A percentile compares a stretch with the other conserved stretches of the same genome.
phyloP scores from a whole-genome alignment of 2,113 vertebrate genomes.

The Hippocampus mohnikei region DNA sequence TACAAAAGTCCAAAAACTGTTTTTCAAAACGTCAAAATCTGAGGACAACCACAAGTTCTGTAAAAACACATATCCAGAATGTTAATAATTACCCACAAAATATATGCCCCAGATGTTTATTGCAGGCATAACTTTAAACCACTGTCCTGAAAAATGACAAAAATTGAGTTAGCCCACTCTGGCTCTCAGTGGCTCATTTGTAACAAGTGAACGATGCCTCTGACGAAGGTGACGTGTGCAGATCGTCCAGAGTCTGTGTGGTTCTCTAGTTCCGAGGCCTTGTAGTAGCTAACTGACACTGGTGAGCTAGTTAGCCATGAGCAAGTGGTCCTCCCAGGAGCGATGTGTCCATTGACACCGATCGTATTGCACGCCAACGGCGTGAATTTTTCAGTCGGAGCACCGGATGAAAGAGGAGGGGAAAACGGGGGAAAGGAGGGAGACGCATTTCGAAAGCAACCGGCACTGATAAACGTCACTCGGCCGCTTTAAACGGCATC shows the following conservation, averaged over 20 bases:
- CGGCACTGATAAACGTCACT: slow-evolving; percentile 66
- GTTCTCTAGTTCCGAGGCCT: slow-evolving; percentile 51
- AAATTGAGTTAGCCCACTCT: background rate
- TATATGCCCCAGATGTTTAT: too few relatives aligned
- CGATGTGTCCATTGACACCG: background rate
- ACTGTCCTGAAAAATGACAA: background rate
- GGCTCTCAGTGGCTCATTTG: background rate
- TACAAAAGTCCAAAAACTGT: background rate
- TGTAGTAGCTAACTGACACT: slow-evolving; percentile 38
- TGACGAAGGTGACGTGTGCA: background rate
- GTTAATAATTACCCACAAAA: too few relatives aligned
- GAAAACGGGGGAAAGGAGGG: background rate
- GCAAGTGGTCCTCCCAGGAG: background rate
- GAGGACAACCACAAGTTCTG: background rate
- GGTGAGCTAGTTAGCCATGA: slow-evolving; percentile 5
- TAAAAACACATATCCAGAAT: too few relatives aligned
- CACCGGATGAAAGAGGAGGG: slow-evolving; percentile 33
- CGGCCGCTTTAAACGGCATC: background rate
- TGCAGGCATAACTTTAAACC: background rate
- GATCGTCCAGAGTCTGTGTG: slow-evolving; percentile 31
- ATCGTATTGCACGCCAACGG: background rate
- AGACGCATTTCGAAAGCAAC: slow-evolving; percentile 57
- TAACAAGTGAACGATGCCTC: background rate
- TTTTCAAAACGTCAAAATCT: background rate
- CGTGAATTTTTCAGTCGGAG: slow-evolving; percentile 21